Evolutionary conservation across 2,888 invertebrate genomes (phyloP), one percentile per base, ranked within the genome.

Genomic region (Diogma glabrata): DNA sequence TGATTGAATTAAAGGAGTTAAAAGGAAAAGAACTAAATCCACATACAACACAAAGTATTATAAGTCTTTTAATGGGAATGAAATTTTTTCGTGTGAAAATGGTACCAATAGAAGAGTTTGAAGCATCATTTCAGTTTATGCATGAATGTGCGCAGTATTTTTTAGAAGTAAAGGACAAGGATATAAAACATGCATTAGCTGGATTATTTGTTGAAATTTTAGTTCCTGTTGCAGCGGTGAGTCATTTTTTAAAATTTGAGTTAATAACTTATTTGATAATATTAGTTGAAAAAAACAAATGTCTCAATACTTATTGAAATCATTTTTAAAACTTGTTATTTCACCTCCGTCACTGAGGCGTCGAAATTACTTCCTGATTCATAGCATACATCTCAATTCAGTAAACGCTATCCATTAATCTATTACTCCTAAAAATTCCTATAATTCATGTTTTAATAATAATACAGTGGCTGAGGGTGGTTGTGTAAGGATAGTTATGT

Each of bases 51-150:
- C 95, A 96, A 64, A 89, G 92, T 67, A 94, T 99, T 56, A 97
- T 99, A 60, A 93, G 93, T 36, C 75, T 99, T 30, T 73, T 99
- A 23, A 97, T 97, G 95, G 97, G 99, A 51, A 97, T 99, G 93
- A 99, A 99, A 72, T 99, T 97, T 73, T 97, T 99, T 70, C 75
- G 84, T 8, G 84, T 84, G 2, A 84, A 84, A 82, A 97, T 99
- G 93, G 97, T 95, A 49, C 97, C 97, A 0, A 97, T 99, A 54
- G 96, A 97, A 71, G 97, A 99, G 71, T 97, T 99, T 69, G 97
- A 99, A 66, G 93, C 93, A 1, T 95, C 95, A 1, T 95, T 99
- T 67, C 92, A 93, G 71, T 99, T 99, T 67, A 85, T 99, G 74
- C 95, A 97, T 67, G 97, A 99, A 66, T 91, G 96, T 66, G 99